phyloP scores from a whole-genome alignment of 2,113 vertebrate species.

The Eptesicus fuscus region DNA sequence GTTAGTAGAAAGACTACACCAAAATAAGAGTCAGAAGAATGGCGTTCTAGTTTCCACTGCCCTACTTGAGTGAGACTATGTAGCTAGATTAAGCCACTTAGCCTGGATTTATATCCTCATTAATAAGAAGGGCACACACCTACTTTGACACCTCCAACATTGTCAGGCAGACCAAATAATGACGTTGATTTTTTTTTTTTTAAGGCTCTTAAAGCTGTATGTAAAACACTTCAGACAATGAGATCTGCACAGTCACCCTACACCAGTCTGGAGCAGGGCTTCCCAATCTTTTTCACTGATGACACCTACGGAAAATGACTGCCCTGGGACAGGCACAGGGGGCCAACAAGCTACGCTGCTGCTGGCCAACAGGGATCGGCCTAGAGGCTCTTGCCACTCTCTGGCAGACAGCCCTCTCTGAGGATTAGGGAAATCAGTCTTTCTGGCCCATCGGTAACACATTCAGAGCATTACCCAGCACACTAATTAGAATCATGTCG shows the following conservation, averaged over 20 bases:
- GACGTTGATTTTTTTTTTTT: background rate
- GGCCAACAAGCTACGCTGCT: background rate
- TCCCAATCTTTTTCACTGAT: background rate
- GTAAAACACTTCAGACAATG: background rate
- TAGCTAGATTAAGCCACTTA: conserved; percentile 39
- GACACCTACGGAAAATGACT: background rate
- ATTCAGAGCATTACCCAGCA: background rate
- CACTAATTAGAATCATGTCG: conserved; percentile 3
- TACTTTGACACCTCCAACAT: conserved; percentile 17
- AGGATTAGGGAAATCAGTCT: background rate
- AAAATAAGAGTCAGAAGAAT: conserved; percentile 56
- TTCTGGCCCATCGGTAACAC: background rate
- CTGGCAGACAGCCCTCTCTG: background rate
- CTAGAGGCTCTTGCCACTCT: background rate
- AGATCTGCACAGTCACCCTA: background rate
- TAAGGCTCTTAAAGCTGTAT: background rate
- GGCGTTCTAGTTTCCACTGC: conserved; percentile 58
- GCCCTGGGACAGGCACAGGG: background rate
- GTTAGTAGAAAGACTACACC: conserved; percentile 53
- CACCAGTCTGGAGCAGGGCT: background rate
- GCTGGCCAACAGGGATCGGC: background rate
- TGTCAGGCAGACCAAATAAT: background rate
- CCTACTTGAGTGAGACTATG: conserved; percentile 54
- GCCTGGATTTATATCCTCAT: conserved; percentile 59
- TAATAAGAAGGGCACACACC: conserved; percentile 39